These are phyloP conservation scores for Tetranychus cinnabarinus DNA, from an alignment of 1,140 invertebrate genomes.

Conservation along the genomic window DNA sequence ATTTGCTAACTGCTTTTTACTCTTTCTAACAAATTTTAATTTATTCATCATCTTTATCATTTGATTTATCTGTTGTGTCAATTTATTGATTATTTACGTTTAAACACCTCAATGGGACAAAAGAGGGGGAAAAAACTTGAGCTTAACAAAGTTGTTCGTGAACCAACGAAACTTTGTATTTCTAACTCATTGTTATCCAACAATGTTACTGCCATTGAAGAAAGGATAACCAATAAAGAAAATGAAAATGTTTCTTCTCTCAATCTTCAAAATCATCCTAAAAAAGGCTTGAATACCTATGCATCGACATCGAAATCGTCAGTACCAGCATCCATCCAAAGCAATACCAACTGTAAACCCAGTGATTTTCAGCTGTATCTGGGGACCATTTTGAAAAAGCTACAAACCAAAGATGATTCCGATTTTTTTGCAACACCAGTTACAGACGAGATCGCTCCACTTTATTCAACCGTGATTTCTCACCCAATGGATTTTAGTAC, in stretches of 20 bases:
- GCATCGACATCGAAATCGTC: neutral
- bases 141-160: too few species aligned
- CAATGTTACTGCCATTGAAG: too few species aligned
- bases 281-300: constrained; percentile 4
- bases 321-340: neutral
- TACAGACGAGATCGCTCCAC: constrained; percentile 84
- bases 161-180: too few species aligned
- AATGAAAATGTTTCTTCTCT: neutral
- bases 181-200: too few species aligned
- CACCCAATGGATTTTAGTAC: constrained; percentile 94
- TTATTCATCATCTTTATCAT: too few species aligned
- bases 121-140: too few species aligned
- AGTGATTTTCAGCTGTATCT: constrained; percentile 6
- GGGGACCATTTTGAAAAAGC: neutral
- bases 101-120: too few species aligned
- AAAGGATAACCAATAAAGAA: too few species aligned
- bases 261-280: constrained; percentile 7
- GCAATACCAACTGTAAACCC: neutral
- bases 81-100: too few species aligned
- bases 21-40: too few species aligned
- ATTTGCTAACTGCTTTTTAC: too few species aligned
- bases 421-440: constrained; percentile 95
- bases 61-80: too few species aligned
- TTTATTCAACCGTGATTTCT: constrained; percentile 72
- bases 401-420: constrained; percentile 47